Percentiles rank a stretch among this genome's conserved stretches.
Conservation (phyloP, 2,888 invertebrate genomes). For the Pyrrhia umbra region DNA sequence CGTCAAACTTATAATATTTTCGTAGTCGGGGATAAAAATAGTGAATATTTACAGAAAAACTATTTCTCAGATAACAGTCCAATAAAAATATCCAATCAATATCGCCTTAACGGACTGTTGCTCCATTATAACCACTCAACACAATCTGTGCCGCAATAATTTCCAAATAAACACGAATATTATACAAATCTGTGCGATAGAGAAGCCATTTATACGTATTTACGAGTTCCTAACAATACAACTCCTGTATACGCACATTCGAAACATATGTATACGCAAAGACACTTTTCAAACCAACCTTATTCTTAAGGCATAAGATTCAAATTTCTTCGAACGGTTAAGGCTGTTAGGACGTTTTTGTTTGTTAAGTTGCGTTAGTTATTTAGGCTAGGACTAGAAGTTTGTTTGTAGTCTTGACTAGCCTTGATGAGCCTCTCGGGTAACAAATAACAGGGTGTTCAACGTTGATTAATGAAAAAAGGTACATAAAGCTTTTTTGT, state of each 20-base stretch:
- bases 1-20: too few relatives aligned
- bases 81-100: constrained; percentile 7
- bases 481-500: constrained; percentile 24
- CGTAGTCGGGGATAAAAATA: too few relatives aligned
- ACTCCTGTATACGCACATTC: neutral
- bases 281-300: neutral
- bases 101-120: constrained; percentile 3
- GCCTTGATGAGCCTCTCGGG: constrained; percentile 54
- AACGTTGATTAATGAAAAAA: constrained; percentile 38
- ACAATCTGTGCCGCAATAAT: constrained; percentile 46
- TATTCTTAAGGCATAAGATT: neutral
- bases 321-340: constrained; percentile 4
- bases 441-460: constrained; percentile 44
- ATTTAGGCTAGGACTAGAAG: constrained; percentile 49
- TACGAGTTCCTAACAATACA: constrained; percentile 39
- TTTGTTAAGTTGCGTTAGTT: constrained; percentile 24
- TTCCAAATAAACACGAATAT: constrained; percentile 41
- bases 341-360: constrained; percentile 7
- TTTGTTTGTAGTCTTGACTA: constrained; percentile 50
- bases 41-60: neutral
- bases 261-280: neutral
- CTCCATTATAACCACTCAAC: constrained; percentile 34
- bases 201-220: constrained; percentile 51
- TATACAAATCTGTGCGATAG: constrained; percentile 34
- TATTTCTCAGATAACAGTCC: neutral